phyloP scores from a whole-genome alignment of 1,140 invertebrate genomes.

The Coptotermes formosanus region DNA sequence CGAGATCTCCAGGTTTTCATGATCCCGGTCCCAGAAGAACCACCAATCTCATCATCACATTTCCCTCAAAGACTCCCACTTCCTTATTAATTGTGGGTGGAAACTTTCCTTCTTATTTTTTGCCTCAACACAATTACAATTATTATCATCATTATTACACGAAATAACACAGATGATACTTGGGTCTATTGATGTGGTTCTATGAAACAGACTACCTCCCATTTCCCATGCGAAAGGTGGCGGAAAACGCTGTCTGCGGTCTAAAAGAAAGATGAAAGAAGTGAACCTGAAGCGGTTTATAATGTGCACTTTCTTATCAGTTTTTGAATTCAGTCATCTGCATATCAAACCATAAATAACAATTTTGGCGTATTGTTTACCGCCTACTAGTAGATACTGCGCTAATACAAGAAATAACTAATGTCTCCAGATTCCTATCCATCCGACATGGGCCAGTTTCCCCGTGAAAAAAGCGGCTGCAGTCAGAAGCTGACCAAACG shows the following conservation, averaged over 20 bases:
- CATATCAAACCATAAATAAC: too few species aligned
- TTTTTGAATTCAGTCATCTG: too few species aligned
- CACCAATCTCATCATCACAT: constrained; percentile 13
- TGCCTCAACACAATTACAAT: constrained; percentile 1
- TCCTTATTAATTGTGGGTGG: constrained; percentile 7
- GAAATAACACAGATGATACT: not conserved
- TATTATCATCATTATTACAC: constrained; percentile 3
- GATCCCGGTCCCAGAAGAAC: not conserved
- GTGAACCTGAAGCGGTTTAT: too few species aligned
- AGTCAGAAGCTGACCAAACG: too few species aligned
- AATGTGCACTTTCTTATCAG: too few species aligned
- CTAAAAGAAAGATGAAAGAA: not conserved
- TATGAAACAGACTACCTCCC: not conserved
- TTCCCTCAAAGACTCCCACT: not conserved
- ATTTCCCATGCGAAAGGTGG: not conserved
- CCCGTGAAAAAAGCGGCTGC: too few species aligned
- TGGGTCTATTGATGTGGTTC: not conserved
- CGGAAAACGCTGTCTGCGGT: not conserved
- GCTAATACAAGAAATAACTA: too few species aligned
- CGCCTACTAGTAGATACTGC: too few species aligned
- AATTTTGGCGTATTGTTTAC: too few species aligned
- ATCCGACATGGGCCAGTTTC: too few species aligned
- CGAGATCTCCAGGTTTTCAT: not conserved
- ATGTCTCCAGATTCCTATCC: too few species aligned
- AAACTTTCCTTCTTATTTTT: not conserved